These are phyloP conservation scores for Apogon hyalosoma DNA, from an alignment of 2,797 vertebrate species.

Conservation along the genomic window DNA sequence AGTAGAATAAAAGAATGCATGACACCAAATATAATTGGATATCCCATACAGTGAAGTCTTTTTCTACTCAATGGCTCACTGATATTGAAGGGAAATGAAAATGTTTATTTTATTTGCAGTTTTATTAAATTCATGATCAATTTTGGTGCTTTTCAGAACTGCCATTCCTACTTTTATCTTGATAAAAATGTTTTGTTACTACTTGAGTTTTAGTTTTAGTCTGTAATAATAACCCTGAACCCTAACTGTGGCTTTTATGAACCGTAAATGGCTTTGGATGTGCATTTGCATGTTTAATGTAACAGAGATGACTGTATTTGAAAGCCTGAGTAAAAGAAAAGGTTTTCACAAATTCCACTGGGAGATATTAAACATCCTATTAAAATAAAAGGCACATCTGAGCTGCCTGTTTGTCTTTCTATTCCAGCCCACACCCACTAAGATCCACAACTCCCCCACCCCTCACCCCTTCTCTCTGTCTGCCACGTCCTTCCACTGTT, in stretches of 20 bases:
- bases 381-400: constrained; percentile 65
- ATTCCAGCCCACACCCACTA: constrained; percentile 50
- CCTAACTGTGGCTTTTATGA: constrained; percentile 19
- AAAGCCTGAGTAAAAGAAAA: constrained; percentile 40
- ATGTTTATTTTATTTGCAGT: no score
- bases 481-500: constrained; percentile 66
- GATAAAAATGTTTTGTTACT: no score
- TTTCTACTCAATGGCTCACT: no score
- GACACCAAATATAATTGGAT: no score
- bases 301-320: constrained; percentile 19
- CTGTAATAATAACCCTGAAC: no score
- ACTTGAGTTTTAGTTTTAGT: no score
- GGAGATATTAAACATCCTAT: constrained; percentile 60
- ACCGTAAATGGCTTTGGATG: constrained; percentile 38
- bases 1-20: no score
- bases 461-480: constrained; percentile 22
- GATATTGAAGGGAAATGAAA: no score
- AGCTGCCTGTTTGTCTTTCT: constrained; percentile 69
- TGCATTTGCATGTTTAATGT: constrained; percentile 24
- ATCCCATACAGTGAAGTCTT: no score
- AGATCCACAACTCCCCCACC: constrained; percentile 22
- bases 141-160: no score
- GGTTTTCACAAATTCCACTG: constrained; percentile 38
- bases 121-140: no score
- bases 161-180: no score